These are phyloP conservation scores for Ferrisia virgata DNA, from an alignment of 2,888 invertebrate genomes.

Conservation along the genomic window DNA sequence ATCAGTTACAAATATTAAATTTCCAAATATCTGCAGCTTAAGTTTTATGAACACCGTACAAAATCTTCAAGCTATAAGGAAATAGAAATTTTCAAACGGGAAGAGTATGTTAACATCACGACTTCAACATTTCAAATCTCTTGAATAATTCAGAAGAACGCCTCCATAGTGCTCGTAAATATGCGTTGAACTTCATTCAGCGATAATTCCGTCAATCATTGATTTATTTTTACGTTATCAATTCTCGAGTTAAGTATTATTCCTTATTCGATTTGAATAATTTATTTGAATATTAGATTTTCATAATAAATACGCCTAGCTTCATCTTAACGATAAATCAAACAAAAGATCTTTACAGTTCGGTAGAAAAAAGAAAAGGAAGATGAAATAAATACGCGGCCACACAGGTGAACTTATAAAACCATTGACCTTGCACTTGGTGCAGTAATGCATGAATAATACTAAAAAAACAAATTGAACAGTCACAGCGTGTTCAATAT, in stretches of 20 bases:
- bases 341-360: neutral
- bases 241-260: neutral
- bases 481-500: no score
- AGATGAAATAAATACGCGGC: neutral
- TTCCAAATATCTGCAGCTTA: no score
- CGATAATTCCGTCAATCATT: neutral
- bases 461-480: no score
- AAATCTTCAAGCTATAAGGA: no score
- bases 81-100: neutral
- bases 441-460: neutral
- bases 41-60: neutral
- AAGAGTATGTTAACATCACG: neutral
- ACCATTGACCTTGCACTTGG: neutral
- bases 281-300: neutral
- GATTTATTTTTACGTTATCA: neutral
- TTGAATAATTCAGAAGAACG: constrained; percentile 2
- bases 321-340: neutral
- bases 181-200: neutral
- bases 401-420: neutral
- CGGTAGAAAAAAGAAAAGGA: neutral
- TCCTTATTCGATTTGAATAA: neutral
- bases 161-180: neutral
- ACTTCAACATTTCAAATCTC: neutral
- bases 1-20: no score
- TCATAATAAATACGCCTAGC: neutral